These are phyloP conservation scores for Clepsis dumicolana DNA, from an alignment of 2,888 invertebrate species.

Conservation along the genomic window DNA sequence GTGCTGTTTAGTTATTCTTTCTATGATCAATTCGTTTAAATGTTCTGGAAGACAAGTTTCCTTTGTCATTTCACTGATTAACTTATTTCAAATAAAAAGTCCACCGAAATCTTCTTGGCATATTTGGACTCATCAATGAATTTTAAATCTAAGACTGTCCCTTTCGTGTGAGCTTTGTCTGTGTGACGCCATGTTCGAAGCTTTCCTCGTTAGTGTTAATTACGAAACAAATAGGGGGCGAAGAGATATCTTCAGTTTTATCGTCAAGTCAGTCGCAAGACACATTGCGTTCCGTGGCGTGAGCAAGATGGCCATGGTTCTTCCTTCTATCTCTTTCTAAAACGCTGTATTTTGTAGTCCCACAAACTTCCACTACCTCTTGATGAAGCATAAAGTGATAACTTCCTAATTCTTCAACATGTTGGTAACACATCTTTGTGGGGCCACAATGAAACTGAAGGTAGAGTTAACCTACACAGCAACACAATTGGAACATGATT, in stretches of 20 bases:
- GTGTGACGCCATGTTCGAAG: slow-evolving; percentile 41
- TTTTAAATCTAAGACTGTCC: slow-evolving; percentile 17
- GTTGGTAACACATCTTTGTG: slow-evolving; percentile 17
- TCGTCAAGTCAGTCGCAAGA: slow-evolving; percentile 66
- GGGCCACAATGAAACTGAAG: slow-evolving; percentile 70
- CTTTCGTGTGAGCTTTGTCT: slow-evolving; percentile 40
- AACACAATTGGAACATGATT: slow-evolving; percentile 43
- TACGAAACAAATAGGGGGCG: slow-evolving; percentile 13
- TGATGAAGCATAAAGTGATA: no score
- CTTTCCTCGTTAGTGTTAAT: slow-evolving; percentile 41
- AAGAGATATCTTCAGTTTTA: slow-evolving; percentile 42
- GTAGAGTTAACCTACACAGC: slow-evolving; percentile 55
- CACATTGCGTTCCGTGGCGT: slow-evolving; percentile 70
- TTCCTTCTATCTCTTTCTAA: slow-evolving; percentile 62
- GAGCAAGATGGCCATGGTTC: slow-evolving; percentile 84
- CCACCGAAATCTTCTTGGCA: slow-evolving; percentile 18
- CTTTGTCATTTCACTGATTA: neutral
- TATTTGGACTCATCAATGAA: slow-evolving; percentile 38
- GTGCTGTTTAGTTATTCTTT: neutral
- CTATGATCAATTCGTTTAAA: neutral
- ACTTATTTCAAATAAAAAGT: neutral
- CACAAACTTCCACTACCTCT: slow-evolving; percentile 58
- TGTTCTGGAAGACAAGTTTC: neutral
- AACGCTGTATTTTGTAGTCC: slow-evolving; percentile 66
- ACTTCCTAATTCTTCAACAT: neutral